Evolutionary conservation across 2,888 invertebrate genomes (phyloP), one percentile per base, ranked within the genome.

Genomic region (Agrochola macilenta): DNA sequence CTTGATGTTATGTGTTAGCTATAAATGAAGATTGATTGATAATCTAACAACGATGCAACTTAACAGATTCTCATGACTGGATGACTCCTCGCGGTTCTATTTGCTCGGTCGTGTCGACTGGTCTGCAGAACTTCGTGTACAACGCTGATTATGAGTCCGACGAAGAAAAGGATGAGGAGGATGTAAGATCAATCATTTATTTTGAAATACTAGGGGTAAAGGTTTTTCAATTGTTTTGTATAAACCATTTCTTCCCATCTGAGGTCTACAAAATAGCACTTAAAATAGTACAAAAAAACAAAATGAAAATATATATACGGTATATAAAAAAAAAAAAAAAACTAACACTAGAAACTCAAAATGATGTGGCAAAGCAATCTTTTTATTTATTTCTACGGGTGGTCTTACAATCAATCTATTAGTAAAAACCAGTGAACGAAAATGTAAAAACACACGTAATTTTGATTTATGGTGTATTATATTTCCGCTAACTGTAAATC

Each of bases 31-130:
- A 20, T 9, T 60, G 17, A 60, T 30, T 60, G 14, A 58, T 60
- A 61, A 30, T 9, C 11, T 20, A 20, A 61, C 20, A 35, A 30
- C 9, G 20, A 9, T 61, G 20, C 5, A 35, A 35, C 35, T 61
- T 78, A 72, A 43, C 88, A 96, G 96, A 96, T 35, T 94, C 96
- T 3, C 95, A 94, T 49, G 96, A 96, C 78, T 96, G 96, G 96
- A 93, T 96, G 93, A 95, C 96, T 2, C 96, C 96, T 0, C 94
- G 96, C 0, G 96, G 95, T 0, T 96, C 96, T 0, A 95, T 96
- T 9, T 93, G 94, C 7, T 96, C 96, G 0, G 93, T 96, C 0
- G 92, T 96, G 88, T 96, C 96, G 0, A 90, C 94, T 26, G 96
- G 96, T 0, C 82, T 96, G 7, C 94, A 94, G 58, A 96, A 94